Percentiles rank a stretch among this genome's conserved stretches.
phyloP scores from a whole-genome alignment of 2,888 invertebrate species.

The Vanessa cardui region DNA sequence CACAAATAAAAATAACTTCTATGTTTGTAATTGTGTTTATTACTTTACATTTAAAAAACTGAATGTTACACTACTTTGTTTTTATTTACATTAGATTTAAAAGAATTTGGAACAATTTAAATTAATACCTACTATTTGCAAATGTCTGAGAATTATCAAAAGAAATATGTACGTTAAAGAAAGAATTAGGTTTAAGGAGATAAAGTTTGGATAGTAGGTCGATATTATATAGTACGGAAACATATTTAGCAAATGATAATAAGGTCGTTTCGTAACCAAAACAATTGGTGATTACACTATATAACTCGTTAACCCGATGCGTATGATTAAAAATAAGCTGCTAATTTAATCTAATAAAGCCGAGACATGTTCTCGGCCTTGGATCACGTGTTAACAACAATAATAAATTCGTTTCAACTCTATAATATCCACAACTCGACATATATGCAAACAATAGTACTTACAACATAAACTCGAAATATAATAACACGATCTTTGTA shows the following conservation, averaged over 20 bases:
- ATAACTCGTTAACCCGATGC: conserved; percentile 37
- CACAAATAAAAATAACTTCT: no score
- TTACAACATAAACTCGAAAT: conserved; percentile 23
- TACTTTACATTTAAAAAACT: no score
- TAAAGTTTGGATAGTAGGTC: not conserved
- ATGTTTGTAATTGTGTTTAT: no score
- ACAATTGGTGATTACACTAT: conserved; percentile 43
- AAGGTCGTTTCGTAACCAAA: conserved; percentile 57
- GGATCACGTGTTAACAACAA: conserved; percentile 65
- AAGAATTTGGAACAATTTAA: not conserved
- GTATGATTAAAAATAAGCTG: conserved; percentile 40
- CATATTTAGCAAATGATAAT: conserved; percentile 51
- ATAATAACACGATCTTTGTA: conserved; percentile 10
- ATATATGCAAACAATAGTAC: conserved; percentile 44
- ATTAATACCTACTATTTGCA: no score
- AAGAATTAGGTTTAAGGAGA: not conserved
- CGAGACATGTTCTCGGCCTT: conserved; percentile 55
- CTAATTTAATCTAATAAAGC: conserved; percentile 48
- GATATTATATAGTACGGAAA: conserved; percentile 28
- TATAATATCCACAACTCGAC: conserved; percentile 34
- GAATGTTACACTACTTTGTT: not conserved
- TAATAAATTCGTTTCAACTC: conserved; percentile 56
- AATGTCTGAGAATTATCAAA: conserved; percentile 2
- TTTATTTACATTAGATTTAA: not conserved
- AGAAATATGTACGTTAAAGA: not conserved